Base-by-base conservation (phyloP, 2,888 invertebrate species). In the Sisyra nigra region DNA sequence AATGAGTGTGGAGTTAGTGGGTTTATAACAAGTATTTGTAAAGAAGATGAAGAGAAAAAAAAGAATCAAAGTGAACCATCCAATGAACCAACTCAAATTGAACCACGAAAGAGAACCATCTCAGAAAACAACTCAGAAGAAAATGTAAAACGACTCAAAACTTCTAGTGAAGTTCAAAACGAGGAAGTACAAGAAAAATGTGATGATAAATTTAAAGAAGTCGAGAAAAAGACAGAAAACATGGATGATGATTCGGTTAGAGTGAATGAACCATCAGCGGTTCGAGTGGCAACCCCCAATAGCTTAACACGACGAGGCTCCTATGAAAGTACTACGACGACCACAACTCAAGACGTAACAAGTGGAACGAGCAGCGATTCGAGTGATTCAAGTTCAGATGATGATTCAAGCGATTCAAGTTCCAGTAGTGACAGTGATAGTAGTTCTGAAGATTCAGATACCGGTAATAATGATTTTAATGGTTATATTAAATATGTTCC, bases 341-440 rank as follows among this genome's bases (percentile, higher is more conserved):
- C 63, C 10, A 46, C 41, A 34, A 46, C 47, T 9, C 46, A 46
- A 36, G 45, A 45, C 29, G 40, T 40, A 17, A 24, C 24, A 3
- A 24, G 24, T 24, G 45, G 43, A 3, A 45, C 47, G n/a, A 41
- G 43, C n/a, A 38, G 24, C 24, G 24, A 24, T 24, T 24, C 24
- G 24, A 24, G 24, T 24, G 24, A 24, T 24, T 24, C 47, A 30
- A 54, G 54, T 33, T 56, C 57, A 2, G 61, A 62, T 36, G 65
- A 63, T 43, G 63, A 66, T 39, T 64, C 65, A 1, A 72, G 73
- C 29, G 74, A 72, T 50, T 73, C 73, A 7, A 70, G 15, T 10
- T 19, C 35, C 19, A 69, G 71, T 11, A 62, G 63, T 45, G 64
- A 67, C 1, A 56, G 56, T 45, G 68, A 66, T 37, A 67, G 65